Base-by-base conservation (phyloP, 1,140 invertebrate species). In the Colletes latitarsis region DNA sequence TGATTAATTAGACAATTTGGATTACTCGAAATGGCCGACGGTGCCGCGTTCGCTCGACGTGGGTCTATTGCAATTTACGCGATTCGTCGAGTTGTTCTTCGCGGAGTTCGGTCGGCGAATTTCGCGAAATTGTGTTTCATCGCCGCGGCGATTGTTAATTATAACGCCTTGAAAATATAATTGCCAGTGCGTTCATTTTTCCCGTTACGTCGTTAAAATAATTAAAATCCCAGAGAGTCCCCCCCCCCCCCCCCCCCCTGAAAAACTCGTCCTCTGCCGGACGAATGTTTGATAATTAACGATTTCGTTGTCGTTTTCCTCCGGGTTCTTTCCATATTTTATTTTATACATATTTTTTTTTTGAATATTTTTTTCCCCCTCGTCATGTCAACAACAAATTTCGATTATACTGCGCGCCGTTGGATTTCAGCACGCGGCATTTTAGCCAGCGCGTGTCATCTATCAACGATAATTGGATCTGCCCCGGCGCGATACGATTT, bases 401-500 rank as follows among this genome's bases (percentile, higher is more conserved):
- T 62, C 52, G 39, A 41, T 49, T 19, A 64, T 17, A 30, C 17
- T 52, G 21, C 52, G 19, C 46, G n/a, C n/a, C 12, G 41, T 8
- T 10, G 12, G 46, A 21, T 57, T 52, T 64, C 12, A 41, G 15
- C 30, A 15, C 6, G 57, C 15, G 17, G 19, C 15, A 12, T 12
- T 49, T 49, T 39, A 52, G 68, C 62, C 49, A 19, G 62, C 75
- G 62, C 75, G 49, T 71, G 77, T 72, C 68, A 52, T 41, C 52
- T 66, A 67, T 67, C 60, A 72, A 57, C 75, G 55, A 78, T 82
- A 82, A 82, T 82, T 66, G 80, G 77, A 82, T 69, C 39, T 66
- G 60, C 39, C 53, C n/a, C 67, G 21, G 63, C 46, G 55, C 69
- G 77, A 77, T 82, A 82, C 41, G 21, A 62, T 14, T 62, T 62